phyloP scores from a whole-genome alignment of 2,797 vertebrate species.

The Leucoraja ocellata region DNA sequence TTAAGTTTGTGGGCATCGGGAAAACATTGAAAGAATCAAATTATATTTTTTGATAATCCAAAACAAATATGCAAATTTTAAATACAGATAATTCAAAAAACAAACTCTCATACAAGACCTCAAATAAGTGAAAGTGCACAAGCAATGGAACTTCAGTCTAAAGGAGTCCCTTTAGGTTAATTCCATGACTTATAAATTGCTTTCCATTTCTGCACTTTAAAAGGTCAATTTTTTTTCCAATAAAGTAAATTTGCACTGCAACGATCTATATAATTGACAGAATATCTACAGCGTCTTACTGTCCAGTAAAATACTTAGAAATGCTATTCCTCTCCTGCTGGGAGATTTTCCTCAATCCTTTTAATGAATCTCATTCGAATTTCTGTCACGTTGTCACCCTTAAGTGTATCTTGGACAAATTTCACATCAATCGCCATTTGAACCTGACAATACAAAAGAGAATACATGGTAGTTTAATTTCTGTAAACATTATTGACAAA shows the following conservation, averaged over 20 bases:
- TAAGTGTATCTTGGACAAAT: constrained; percentile 88
- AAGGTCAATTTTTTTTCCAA: constrained; percentile 5
- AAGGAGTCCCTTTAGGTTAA: not conserved
- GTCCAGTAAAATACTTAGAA: constrained; percentile 10
- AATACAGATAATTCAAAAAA: not conserved
- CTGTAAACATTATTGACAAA: not conserved
- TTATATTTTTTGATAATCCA: not conserved
- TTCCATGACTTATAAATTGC: constrained; percentile 27
- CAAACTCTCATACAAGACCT: not conserved
- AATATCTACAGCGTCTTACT: constrained; percentile 20
- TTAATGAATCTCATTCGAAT: constrained; percentile 97
- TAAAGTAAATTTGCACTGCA: constrained; percentile 13
- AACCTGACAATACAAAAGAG: constrained; percentile 59
- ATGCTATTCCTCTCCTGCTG: constrained; percentile 77
- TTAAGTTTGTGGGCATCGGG: too few relatives aligned
- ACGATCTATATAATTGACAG: constrained; percentile 22
- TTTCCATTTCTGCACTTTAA: constrained; percentile 13
- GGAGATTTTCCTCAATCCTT: constrained; percentile 93
- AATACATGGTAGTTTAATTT: not conserved
- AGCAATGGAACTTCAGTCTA: not conserved
- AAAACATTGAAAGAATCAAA: not conserved
- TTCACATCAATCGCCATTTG: constrained; percentile 97
- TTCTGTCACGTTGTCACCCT: constrained; percentile 92
- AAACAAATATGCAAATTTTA: not conserved
- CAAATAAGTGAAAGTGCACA: not conserved